phyloP scores from a whole-genome alignment of 2,797 vertebrate species.

The Margarornis squamiger region DNA sequence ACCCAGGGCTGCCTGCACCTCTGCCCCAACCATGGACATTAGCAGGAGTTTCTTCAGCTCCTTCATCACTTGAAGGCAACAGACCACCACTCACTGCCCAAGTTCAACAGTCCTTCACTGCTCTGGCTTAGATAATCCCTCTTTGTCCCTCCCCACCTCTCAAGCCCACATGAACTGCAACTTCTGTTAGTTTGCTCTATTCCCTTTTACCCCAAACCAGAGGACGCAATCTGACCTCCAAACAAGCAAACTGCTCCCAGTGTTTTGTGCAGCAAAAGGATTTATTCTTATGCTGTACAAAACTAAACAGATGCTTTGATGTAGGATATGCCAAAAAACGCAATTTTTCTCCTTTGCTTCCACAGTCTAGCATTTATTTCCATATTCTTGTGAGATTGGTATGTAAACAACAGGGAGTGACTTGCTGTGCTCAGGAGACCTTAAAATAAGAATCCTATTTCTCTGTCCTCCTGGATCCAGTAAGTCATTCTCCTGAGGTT shows the following conservation, averaged over 20 bases:
- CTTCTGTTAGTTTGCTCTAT: background rate
- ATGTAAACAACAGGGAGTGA: slow-evolving; percentile 44
- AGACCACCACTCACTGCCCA: background rate
- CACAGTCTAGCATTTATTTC: background rate
- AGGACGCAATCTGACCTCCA: background rate
- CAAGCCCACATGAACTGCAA: background rate
- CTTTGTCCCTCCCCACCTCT: background rate
- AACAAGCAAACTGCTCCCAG: background rate
- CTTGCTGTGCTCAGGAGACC: slow-evolving; percentile 30
- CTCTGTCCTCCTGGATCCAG: background rate
- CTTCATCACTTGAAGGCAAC: background rate
- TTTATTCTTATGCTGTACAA: background rate
- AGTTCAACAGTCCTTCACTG: background rate
- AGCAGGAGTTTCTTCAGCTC: background rate
- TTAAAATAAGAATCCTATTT: slow-evolving; percentile 36
- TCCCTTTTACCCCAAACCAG: background rate
- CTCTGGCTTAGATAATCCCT: background rate
- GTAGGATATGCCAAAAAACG: background rate
- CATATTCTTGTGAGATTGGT: background rate
- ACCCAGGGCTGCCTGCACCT: background rate
- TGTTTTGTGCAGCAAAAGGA: background rate
- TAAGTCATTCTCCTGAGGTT: background rate
- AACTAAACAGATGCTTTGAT: background rate
- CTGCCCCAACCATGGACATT: background rate
- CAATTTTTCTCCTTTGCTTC: background rate